Conservation (phyloP, 2,113 vertebrate genomes). For the Misgurnus anguillicaudatus region DNA sequence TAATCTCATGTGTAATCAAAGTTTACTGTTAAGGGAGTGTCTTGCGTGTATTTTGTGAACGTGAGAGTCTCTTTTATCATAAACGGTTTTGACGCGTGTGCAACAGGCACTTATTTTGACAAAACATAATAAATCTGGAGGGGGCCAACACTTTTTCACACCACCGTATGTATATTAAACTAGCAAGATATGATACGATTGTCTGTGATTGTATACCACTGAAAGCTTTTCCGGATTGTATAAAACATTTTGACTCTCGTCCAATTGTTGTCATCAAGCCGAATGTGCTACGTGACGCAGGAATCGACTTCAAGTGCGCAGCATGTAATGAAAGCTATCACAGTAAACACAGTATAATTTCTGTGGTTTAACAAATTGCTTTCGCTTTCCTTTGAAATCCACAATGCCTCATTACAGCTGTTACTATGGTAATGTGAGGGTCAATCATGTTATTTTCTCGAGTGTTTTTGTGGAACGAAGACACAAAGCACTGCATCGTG, state of each 20-base stretch:
- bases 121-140: too few relatives aligned
- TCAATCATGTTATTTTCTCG: constrained; percentile 53
- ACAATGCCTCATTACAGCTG: constrained; percentile 42
- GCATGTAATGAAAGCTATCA: constrained; percentile 14
- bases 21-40: too few relatives aligned
- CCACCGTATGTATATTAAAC: background rate
- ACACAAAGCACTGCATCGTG: background rate
- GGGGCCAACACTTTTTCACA: background rate
- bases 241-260: background rate
- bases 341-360: background rate
- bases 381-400: constrained; percentile 43
- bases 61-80: too few relatives aligned
- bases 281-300: background rate
- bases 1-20: too few relatives aligned
- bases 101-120: too few relatives aligned
- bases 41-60: too few relatives aligned
- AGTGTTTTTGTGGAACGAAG: constrained; percentile 4
- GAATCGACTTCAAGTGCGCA: background rate
- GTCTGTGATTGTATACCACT: background rate
- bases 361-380: background rate
- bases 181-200: background rate
- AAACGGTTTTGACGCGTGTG: too few relatives aligned
- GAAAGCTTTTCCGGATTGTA: background rate
- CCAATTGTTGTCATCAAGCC: background rate
- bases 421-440: constrained; percentile 63